phyloP scores from a whole-genome alignment of 1,140 invertebrate genomes.

The Glossosoma conforme region DNA sequence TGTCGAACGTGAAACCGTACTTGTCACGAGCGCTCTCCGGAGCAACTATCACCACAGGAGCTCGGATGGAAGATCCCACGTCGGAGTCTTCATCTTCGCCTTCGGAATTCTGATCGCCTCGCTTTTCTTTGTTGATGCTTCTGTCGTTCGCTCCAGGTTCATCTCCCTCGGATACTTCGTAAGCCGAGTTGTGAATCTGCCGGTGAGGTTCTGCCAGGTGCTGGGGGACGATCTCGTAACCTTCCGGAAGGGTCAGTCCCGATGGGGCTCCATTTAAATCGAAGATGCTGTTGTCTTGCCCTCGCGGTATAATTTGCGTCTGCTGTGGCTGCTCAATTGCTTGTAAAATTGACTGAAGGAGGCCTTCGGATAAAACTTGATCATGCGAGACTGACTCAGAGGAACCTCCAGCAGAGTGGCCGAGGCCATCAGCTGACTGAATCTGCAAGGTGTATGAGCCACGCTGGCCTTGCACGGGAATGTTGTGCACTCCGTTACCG shows the following conservation, averaged over 20 bases:
- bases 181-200: slow-evolving; percentile 22
- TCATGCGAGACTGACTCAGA: slow-evolving; percentile 56
- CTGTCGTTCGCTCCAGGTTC: slow-evolving; percentile 29
- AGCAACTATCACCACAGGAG: slow-evolving; percentile 38
- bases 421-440: slow-evolving; percentile 54
- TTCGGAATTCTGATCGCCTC: slow-evolving; percentile 37
- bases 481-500: slow-evolving; percentile 43
- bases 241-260: slow-evolving; percentile 34
- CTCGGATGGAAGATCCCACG: slow-evolving; percentile 38
- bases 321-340: slow-evolving; percentile 61
- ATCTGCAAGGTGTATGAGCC: slow-evolving; percentile 70
- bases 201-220: too few relatives aligned
- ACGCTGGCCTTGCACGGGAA: slow-evolving; percentile 57
- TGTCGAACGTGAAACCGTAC: slow-evolving; percentile 6
- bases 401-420: slow-evolving; percentile 40
- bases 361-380: slow-evolving; percentile 68
- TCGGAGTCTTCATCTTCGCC: slow-evolving; percentile 39
- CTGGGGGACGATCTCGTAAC: slow-evolving; percentile 27
- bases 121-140: slow-evolving; percentile 32
- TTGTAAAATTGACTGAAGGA: slow-evolving; percentile 71
- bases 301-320: slow-evolving; percentile 21
- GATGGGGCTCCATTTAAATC: slow-evolving; percentile 39
- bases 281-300: slow-evolving; percentile 17
- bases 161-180: slow-evolving; percentile 30
- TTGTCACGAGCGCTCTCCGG: slow-evolving; percentile 35